phyloP scores from a whole-genome alignment of 2,113 vertebrate genomes.

The Aegithalos caudatus region DNA sequence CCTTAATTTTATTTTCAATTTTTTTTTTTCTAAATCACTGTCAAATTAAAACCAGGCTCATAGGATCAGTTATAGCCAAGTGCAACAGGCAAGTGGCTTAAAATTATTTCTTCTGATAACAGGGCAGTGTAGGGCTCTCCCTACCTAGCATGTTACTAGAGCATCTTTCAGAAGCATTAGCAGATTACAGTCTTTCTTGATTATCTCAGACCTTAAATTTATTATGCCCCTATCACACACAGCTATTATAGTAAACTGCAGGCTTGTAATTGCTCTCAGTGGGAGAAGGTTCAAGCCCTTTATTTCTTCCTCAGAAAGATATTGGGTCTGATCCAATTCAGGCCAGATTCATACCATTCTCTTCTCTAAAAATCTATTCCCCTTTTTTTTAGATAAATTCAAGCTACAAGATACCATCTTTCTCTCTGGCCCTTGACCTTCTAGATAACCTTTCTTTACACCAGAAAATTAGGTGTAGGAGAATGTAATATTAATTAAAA shows the following conservation, averaged over 20 bases:
- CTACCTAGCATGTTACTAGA: background rate
- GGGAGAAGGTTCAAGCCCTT: conserved; percentile 48
- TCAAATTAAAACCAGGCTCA: background rate
- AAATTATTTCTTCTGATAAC: background rate
- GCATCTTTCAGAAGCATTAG: conserved; percentile 22
- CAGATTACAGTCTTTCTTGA: conserved; percentile 18
- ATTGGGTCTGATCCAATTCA: conserved; percentile 23
- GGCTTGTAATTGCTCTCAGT: conserved; percentile 48
- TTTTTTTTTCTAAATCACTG: background rate
- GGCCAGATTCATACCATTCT: conserved; percentile 6
- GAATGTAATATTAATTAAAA: background rate
- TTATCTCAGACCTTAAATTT: conserved; percentile 56
- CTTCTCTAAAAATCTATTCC: conserved; percentile 25
- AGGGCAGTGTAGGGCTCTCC: background rate
- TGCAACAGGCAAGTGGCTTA: background rate
- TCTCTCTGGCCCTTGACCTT: background rate
- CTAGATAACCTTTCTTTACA: background rate
- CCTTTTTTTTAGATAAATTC: conserved; percentile 4
- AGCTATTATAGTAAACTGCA: conserved; percentile 39
- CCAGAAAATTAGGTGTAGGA: background rate
- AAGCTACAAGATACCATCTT: background rate
- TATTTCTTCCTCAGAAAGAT: conserved; percentile 36
- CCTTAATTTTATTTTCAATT: background rate
- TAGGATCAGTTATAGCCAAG: background rate
- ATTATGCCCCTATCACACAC: conserved; percentile 38